phyloP scores from a whole-genome alignment of 37 sponge, comb jelly and placozoan genomes.

The Chondrosia reniformis region DNA sequence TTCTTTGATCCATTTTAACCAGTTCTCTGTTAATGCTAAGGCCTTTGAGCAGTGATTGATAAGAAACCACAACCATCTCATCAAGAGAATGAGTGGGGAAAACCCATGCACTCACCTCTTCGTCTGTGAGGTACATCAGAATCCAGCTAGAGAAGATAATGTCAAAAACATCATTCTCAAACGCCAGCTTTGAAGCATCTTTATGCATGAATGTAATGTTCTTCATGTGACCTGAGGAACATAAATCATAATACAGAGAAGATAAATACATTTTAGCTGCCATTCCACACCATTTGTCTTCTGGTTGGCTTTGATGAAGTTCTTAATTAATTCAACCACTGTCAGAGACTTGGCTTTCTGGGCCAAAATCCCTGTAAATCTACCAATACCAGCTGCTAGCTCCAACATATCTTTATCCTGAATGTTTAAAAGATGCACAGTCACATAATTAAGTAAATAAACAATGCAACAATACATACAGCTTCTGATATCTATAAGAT shows the following conservation, averaged over 20 bases:
- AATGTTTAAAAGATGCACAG: no score
- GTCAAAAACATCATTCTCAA: conserved; percentile 25
- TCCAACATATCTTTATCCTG: conserved; percentile 47
- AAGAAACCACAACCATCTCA: no score
- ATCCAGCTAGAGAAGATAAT: conserved; percentile 66
- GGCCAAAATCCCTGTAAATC: conserved; percentile 48
- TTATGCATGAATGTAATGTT: conserved; percentile 30
- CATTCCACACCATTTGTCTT: conserved; percentile 22
- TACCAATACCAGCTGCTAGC: conserved; percentile 58
- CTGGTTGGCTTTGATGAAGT: conserved; percentile 48
- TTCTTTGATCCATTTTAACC: background rate
- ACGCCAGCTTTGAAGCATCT: conserved; percentile 47
- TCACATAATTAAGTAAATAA: no score
- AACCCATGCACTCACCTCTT: no score
- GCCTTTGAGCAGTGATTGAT: background rate
- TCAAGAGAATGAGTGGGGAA: no score
- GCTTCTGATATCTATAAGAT: no score
- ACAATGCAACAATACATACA: no score
- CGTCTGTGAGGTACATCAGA: conserved; percentile 61
- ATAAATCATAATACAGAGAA: no score
- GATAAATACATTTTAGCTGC: no score
- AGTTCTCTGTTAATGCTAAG: background rate
- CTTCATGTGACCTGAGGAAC: conserved; percentile 8
- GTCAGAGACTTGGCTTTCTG: conserved; percentile 27
- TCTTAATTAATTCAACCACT: conserved; percentile 55